Percentiles rank a stretch among this genome's conserved stretches.
phyloP scores from a whole-genome alignment of 2,888 invertebrate species.

The Euzophera pinguis region DNA sequence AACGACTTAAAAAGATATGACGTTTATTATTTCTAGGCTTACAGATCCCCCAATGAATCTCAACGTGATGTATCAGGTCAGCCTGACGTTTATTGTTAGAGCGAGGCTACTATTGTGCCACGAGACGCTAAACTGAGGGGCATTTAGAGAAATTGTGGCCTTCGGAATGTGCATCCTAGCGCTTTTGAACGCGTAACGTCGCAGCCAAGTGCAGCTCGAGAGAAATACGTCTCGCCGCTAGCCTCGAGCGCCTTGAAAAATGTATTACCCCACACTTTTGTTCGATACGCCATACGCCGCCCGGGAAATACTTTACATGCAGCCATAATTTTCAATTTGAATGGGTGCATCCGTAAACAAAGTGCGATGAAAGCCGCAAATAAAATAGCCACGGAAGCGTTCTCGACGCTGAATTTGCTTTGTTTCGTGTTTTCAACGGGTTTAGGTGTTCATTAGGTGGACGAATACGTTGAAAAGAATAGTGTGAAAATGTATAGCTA shows the following conservation, averaged over 20 bases:
- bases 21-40: constrained; percentile 8
- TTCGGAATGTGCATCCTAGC: constrained; percentile 21
- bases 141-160: constrained; percentile 29
- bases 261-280: constrained; percentile 44
- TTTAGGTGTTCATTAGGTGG: constrained; percentile 1
- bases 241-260: constrained; percentile 48
- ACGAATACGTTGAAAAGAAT: not conserved
- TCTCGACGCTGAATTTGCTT: constrained; percentile 5
- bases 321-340: constrained; percentile 43
- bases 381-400: constrained; percentile 21
- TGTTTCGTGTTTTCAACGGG: not conserved
- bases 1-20: constrained; percentile 58
- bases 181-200: constrained; percentile 32
- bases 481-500: not conserved
- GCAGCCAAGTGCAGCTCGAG: constrained; percentile 39
- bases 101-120: constrained; percentile 14
- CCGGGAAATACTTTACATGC: constrained; percentile 39
- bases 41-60: not conserved
- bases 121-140: constrained; percentile 20
- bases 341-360: constrained; percentile 38
- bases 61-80: constrained; percentile 13
- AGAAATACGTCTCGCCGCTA: constrained; percentile 37
- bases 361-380: constrained; percentile 26
- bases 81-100: constrained; percentile 14
- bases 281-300: constrained; percentile 31